These are phyloP conservation scores for Semicossyphus pulcher DNA, from an alignment of 2,113 vertebrate genomes.

Conservation along the genomic window DNA sequence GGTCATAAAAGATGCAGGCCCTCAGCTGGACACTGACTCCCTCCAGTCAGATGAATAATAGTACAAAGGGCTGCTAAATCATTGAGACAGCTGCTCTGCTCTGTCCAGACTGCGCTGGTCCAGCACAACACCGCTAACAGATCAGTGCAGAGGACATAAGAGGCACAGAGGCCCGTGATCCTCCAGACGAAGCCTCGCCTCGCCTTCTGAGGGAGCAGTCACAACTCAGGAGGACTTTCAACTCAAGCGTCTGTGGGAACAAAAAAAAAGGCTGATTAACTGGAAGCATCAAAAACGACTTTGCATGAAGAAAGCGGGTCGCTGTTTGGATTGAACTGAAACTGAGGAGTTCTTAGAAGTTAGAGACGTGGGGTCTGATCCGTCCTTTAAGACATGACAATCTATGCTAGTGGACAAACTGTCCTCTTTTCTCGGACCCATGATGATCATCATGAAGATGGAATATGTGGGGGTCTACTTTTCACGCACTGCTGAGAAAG, in stretches of 20 bases:
- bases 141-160: constrained; percentile 70
- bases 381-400: constrained; percentile 31
- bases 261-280: constrained; percentile 36
- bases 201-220: constrained; percentile 36
- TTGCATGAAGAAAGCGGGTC: constrained; percentile 13
- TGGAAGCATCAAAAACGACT: constrained; percentile 33
- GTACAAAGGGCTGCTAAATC: constrained; percentile 83
- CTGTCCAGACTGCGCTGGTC: constrained; percentile 65
- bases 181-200: constrained; percentile 35
- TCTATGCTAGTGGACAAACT: not conserved
- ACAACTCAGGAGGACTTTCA: constrained; percentile 52
- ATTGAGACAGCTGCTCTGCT: constrained; percentile 77
- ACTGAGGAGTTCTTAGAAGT: constrained; percentile 28
- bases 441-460: constrained; percentile 2
- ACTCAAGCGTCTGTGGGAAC: constrained; percentile 5
- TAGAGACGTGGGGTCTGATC: not conserved
- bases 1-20: constrained; percentile 82
- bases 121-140: constrained; percentile 65
- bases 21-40: constrained; percentile 76
- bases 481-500: constrained; percentile 40
- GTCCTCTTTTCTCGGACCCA: constrained; percentile 4
- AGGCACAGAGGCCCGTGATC: constrained; percentile 36
- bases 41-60: constrained; percentile 82
- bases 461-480: not conserved
- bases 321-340: constrained; percentile 23